A percentile compares a stretch with the other conserved stretches of the same genome.
Conservation (phyloP, 2,113 vertebrate species). For the Muntiacus reevesi region DNA sequence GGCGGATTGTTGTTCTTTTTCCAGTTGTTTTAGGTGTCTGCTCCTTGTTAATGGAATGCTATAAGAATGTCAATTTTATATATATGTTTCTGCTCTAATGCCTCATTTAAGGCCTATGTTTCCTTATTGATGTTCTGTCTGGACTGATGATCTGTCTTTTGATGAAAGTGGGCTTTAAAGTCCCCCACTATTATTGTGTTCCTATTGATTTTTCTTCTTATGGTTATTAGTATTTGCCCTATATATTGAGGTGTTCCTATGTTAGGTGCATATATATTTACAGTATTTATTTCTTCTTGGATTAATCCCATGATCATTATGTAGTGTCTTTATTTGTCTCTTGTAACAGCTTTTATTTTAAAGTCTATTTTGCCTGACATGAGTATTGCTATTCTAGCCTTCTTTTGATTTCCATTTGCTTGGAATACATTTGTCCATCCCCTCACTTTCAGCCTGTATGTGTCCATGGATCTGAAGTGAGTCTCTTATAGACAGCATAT, state of each 20-base stretch:
- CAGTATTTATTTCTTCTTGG: background rate
- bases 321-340: background rate
- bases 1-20: background rate
- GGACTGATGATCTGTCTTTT: background rate
- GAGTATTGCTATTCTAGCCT: background rate
- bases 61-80: background rate
- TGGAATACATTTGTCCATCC: background rate
- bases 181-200: background rate
- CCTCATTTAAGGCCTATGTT: background rate
- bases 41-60: background rate
- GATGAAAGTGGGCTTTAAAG: background rate
- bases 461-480: background rate
- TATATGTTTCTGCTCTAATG: background rate
- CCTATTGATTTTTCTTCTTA: background rate
- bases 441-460: background rate
- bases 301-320: background rate
- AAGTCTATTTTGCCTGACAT: background rate
- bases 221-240: background rate
- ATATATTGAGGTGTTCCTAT: background rate
- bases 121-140: background rate
- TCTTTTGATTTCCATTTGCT: background rate
- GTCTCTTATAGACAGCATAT: background rate
- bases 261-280: background rate
- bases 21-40: background rate
- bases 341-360: background rate